Conservation (phyloP, 2,113 vertebrate genomes). For the Pimephales promelas region DNA sequence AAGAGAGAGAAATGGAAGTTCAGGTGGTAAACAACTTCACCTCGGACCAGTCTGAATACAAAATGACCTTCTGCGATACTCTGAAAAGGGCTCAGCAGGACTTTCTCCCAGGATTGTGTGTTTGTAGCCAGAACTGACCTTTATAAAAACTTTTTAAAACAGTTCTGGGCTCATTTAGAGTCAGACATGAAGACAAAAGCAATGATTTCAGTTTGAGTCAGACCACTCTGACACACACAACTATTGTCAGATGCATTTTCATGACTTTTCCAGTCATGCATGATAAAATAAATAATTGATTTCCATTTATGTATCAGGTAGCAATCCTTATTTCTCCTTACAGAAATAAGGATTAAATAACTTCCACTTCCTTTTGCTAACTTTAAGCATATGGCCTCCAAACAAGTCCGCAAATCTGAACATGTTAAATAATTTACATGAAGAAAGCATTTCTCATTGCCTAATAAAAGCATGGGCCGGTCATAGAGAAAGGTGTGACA, state of each 20-base stretch:
- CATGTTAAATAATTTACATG: not conserved
- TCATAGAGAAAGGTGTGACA: not conserved
- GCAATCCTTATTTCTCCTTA: not conserved
- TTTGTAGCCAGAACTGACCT: not conserved
- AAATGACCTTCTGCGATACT: not conserved
- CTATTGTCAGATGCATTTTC: not conserved
- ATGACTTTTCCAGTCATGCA: not conserved
- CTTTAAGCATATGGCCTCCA: not conserved
- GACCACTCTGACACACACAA: not conserved
- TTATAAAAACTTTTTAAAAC: not conserved
- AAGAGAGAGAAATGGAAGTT: not conserved
- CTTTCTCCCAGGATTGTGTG: not conserved
- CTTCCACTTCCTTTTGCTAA: not conserved
- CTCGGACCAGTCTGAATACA: not conserved
- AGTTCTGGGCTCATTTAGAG: not conserved
- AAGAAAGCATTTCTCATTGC: not conserved
- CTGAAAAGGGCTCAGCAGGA: not conserved
- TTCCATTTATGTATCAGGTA: not conserved
- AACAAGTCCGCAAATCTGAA: not conserved
- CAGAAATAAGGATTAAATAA: no score
- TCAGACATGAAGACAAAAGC: not conserved
- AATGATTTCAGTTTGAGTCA: not conserved
- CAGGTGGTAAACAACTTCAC: not conserved
- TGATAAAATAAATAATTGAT: not conserved
- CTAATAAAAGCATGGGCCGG: not conserved